These are phyloP conservation scores for Setipinna tenuifilis DNA, from an alignment of 2,797 vertebrate genomes.

Conservation along the genomic window DNA sequence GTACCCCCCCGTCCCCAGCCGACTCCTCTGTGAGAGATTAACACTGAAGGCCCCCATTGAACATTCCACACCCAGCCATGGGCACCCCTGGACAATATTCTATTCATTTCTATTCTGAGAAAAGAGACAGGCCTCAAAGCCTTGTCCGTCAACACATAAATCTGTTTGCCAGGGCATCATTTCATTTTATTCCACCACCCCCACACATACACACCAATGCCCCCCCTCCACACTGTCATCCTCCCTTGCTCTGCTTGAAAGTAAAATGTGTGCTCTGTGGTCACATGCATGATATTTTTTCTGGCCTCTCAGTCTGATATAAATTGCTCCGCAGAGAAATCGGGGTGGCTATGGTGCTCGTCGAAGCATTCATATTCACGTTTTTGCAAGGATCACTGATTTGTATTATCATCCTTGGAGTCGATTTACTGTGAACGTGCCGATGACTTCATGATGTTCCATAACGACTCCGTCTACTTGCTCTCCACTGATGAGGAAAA, in stretches of 20 bases:
- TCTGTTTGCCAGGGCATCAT: slow-evolving; percentile 46
- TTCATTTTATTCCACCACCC: slow-evolving; percentile 20
- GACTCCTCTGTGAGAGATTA: not conserved
- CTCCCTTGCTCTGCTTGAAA: too few species aligned
- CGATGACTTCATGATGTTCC: slow-evolving; percentile 30
- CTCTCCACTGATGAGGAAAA: not conserved
- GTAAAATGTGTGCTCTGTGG: too few species aligned
- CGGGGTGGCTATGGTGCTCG: not conserved
- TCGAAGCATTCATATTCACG: slow-evolving; percentile 11
- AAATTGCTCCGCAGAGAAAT: slow-evolving; percentile 7
- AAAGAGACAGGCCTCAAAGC: slow-evolving; percentile 42
- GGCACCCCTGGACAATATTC: slow-evolving; percentile 27
- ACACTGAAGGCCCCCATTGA: not conserved
- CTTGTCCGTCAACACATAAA: slow-evolving; percentile 45
- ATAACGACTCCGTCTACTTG: not conserved
- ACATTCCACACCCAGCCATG: not conserved
- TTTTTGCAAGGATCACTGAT: slow-evolving; percentile 22
- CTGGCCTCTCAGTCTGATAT: not conserved
- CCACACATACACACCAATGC: too few species aligned
- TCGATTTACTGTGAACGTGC: slow-evolving; percentile 28
- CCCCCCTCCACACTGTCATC: too few species aligned
- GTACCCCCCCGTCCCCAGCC: too few species aligned
- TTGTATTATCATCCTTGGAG: slow-evolving; percentile 31
- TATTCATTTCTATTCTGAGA: slow-evolving; percentile 46
- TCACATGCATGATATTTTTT: too few species aligned